phyloP scores from a whole-genome alignment of 2,888 invertebrate genomes.

The Timandra comae region DNA sequence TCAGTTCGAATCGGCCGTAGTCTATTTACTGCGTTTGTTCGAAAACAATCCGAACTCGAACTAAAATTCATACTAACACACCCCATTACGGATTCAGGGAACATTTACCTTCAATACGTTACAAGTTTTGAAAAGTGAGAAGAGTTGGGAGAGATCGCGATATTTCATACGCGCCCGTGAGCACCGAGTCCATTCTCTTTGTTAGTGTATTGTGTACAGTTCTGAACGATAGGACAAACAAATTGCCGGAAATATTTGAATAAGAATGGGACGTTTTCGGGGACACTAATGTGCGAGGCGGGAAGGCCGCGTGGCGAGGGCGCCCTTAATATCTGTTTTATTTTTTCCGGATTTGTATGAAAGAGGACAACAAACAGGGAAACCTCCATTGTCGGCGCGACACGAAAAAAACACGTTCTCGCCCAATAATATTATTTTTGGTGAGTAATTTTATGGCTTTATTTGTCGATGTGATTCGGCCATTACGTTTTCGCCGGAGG shows the following conservation, averaged over 20 bases:
- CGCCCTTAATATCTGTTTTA: constrained; percentile 69
- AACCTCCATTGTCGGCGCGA: constrained; percentile 49
- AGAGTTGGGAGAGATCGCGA: constrained; percentile 11
- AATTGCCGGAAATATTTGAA: constrained; percentile 75
- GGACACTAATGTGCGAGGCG: constrained; percentile 71
- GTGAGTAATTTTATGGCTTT: constrained; percentile 64
- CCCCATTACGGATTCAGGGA: background rate
- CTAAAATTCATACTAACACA: constrained; percentile 10
- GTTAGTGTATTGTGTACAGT: constrained; percentile 46
- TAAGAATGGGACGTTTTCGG: constrained; percentile 68
- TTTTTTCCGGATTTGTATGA: constrained; percentile 74
- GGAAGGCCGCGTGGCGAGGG: constrained; percentile 53
- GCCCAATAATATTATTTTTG: constrained; percentile 58
- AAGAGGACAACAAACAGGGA: constrained; percentile 59
- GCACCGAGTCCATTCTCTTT: constrained; percentile 37
- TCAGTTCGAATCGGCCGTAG: constrained; percentile 26
- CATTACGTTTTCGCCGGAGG: constrained; percentile 31
- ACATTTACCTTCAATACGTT: constrained; percentile 6
- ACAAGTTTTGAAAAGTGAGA: constrained; percentile 12
- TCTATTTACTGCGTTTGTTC: constrained; percentile 16
- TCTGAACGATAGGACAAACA: constrained; percentile 66
- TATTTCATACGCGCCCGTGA: constrained; percentile 16
- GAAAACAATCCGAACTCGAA: constrained; percentile 19
- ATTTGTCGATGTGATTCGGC: constrained; percentile 42
- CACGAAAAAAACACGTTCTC: constrained; percentile 53